Evolutionary conservation across 2,113 vertebrate species (phyloP), one percentile per base, ranked within the genome.

Genomic region (Trematocara unimaculatum): DNA sequence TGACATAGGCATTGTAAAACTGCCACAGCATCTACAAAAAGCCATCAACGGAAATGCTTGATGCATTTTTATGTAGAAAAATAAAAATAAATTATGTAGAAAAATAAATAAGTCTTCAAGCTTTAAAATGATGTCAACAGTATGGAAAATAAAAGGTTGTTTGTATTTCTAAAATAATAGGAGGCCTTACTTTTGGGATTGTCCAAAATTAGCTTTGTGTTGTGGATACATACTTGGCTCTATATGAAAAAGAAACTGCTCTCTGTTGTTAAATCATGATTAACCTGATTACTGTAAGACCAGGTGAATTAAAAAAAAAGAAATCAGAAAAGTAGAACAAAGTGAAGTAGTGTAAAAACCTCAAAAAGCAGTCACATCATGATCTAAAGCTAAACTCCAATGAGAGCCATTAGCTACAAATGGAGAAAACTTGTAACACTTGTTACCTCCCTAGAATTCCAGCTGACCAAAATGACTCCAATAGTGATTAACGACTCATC

Each of bases 31-130:
- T 31, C 56, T 60, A 60, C 5, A 31, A 60, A 60, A 60, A 60
- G 26, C 26, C 26, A 60, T 10, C 56, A 60, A 10, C 56, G 1
- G 1, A 31, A 0, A 60, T 31, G 26, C 0, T 60, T 60, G 26
- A 60, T 60, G 26, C 56, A 0, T 60, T 60, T 60, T 60, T 60
- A 60, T 31, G 26, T 60, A 31, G 1, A 58, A 58, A 58, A 17
- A 58, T 58, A 31, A 58, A 58, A 17, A 58, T 9, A 17, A 58
- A 58, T 58, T 15, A 58, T 31, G 26, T 58, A 29, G 26, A 60
- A 60, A 60, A 31, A 4, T 17, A 60, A 31, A 31, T 17, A 60
- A 60, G 26, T 60, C 14, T 31, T 60, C 26, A 60, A 60, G 56
- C 26, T 10, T 60, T 60, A 60, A 60, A 10, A 60, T 60, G 0